phyloP scores from a whole-genome alignment of 1,140 invertebrate genomes.

The Caenorhabditis tropicalis region DNA sequence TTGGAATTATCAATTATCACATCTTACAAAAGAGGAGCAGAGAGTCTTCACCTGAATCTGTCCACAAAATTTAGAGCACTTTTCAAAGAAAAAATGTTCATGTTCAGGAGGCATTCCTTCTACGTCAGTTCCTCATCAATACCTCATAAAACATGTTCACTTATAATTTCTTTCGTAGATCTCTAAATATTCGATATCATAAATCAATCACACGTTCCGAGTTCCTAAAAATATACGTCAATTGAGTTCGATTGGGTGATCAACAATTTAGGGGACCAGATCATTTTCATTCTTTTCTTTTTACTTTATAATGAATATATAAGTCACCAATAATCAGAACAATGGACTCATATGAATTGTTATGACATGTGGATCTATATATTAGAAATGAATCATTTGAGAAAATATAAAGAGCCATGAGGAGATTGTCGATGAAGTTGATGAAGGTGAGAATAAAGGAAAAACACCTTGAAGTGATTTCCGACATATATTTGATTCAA shows the following conservation, averaged over 20 bases:
- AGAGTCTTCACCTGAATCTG: too few species aligned
- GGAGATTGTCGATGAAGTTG: too few species aligned
- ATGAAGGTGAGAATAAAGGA: too few species aligned
- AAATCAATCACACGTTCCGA: neutral
- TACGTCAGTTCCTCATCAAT: neutral
- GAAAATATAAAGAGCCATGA: neutral
- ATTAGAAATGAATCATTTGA: neutral
- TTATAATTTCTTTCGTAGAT: too few species aligned
- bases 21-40: too few species aligned
- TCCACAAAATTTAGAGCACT: too few species aligned
- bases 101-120: neutral
- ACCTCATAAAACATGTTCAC: too few species aligned
- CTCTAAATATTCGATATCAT: too few species aligned
- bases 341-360: neutral
- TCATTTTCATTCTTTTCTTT: neutral
- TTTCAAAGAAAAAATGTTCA: too few species aligned
- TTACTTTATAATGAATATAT: neutral
- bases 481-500: too few species aligned
- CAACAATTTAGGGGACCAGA: neutral
- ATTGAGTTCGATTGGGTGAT: neutral
- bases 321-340: conserved; percentile 2
- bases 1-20: too few species aligned
- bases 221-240: neutral
- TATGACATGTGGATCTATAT: neutral
- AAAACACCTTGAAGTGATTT: too few species aligned